Evolutionary conservation across 2,888 invertebrate species (phyloP), one percentile per base, ranked within the genome.

Genomic region (Ophion ventricosus): DNA sequence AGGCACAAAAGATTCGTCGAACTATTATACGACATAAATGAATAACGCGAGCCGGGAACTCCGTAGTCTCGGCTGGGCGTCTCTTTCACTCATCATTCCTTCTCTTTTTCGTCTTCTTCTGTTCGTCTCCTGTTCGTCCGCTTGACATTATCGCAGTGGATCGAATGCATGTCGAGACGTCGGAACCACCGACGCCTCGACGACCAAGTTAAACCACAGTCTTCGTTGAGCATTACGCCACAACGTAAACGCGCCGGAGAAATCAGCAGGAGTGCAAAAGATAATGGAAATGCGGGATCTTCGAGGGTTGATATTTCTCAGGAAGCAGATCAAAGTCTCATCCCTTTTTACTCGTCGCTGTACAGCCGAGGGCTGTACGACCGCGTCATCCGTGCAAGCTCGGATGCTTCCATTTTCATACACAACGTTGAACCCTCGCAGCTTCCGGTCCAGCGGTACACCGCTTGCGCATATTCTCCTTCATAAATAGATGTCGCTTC

Each of bases 371-470:
- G 64, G 79, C 43, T 3, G 10, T 3, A 85, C 79, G 79, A 75
- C 70, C 70, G 17, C 20, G 81, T 84, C 43, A 80, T 82, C 86
- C 86, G 86, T 85, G 87, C 82, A 88, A 88, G 87, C 78, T 89
- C 84, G 88, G 85, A 85, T 88, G 89, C 84, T 86, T 86, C 85
- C 11, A 89, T 89, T 87, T 87, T 87, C 87, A 84, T 86, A 86
- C 87, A 86, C 83, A 84, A 84, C 85, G 85, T 57, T 87, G 84
- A 87, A 85, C 85, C 72, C 84, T 87, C 85, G 83, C 80, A 84
- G 84, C 85, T 87, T 82, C 84, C 83, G 81, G 84, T 74, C 85
- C 83, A 76, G 76, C 79, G 70, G 64, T 10, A 43, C 63, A 75
- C 83, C 56, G 63, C 23, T 79, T 80, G 80, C 86, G 82, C 86